phyloP scores from a whole-genome alignment of 2,797 vertebrate species.

The Podarcis lilfordi region DNA sequence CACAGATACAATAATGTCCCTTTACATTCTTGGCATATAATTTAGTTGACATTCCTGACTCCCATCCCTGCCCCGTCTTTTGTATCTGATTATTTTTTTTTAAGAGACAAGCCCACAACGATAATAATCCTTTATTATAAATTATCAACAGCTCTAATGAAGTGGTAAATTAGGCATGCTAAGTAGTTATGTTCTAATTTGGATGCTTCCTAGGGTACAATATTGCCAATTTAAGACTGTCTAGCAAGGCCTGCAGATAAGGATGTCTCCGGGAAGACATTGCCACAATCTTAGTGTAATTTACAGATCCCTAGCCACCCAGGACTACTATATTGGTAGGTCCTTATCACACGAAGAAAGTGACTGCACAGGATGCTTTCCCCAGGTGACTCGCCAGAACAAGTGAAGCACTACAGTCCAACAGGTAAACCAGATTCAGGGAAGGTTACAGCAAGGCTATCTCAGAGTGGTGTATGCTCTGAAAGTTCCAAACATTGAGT shows the following conservation, averaged over 20 bases:
- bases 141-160: slow-evolving; percentile 42
- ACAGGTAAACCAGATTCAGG: too few relatives aligned
- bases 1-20: slow-evolving; percentile 48
- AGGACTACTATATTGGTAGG: background rate
- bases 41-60: slow-evolving; percentile 36
- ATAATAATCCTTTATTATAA: slow-evolving; percentile 47
- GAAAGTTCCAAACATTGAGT: background rate
- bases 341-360: too few relatives aligned
- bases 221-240: background rate
- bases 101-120: slow-evolving; percentile 7
- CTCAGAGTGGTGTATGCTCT: background rate
- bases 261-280: background rate
- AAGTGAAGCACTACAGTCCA: background rate
- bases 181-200: slow-evolving; percentile 28
- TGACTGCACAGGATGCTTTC: background rate
- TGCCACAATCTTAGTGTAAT: background rate
- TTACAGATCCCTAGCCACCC: background rate
- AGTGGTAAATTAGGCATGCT: slow-evolving; percentile 43
- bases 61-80: background rate
- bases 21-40: slow-evolving; percentile 34
- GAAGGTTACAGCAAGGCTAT: background rate
- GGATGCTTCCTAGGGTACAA: background rate
- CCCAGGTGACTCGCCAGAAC: background rate
- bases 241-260: background rate
- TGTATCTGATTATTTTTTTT: slow-evolving; percentile 6